Conservation (phyloP, 2,113 vertebrate species). For the Tor tambroides region DNA sequence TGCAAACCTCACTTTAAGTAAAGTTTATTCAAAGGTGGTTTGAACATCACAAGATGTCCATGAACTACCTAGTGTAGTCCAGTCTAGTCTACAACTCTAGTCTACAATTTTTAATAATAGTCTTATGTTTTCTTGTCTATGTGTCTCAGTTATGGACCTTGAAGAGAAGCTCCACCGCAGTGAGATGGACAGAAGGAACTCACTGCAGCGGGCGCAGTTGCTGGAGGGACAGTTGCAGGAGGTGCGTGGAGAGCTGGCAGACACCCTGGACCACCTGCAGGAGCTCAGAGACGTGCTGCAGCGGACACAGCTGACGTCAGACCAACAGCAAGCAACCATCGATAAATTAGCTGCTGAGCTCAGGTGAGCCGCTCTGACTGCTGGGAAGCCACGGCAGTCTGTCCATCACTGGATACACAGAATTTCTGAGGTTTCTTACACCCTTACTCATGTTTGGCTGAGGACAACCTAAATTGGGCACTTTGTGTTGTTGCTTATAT, state of each 20-base stretch:
- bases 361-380: slow-evolving; percentile 74
- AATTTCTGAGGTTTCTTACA: background rate
- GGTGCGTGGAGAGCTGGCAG: slow-evolving; percentile 76
- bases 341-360: slow-evolving; percentile 83
- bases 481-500: background rate
- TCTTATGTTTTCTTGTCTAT: background rate
- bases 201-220: slow-evolving; percentile 71
- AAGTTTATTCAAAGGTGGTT: background rate
- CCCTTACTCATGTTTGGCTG: background rate
- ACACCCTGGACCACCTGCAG: slow-evolving; percentile 76
- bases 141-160: slow-evolving; percentile 77
- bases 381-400: background rate
- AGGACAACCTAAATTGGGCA: background rate
- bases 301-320: slow-evolving; percentile 80
- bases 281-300: slow-evolving; percentile 81
- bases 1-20: background rate
- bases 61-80: no score
- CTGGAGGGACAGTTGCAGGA: slow-evolving; percentile 81
- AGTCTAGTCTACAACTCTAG: no score
- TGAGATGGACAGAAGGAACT: slow-evolving; percentile 77
- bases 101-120: background rate
- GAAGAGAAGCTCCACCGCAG: slow-evolving; percentile 83
- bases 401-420: background rate
- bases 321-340: slow-evolving; percentile 78
- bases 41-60: background rate